Evolutionary conservation across 2,797 vertebrate genomes (phyloP).

Genomic region (Gobionotothen gibberifrons): DNA sequence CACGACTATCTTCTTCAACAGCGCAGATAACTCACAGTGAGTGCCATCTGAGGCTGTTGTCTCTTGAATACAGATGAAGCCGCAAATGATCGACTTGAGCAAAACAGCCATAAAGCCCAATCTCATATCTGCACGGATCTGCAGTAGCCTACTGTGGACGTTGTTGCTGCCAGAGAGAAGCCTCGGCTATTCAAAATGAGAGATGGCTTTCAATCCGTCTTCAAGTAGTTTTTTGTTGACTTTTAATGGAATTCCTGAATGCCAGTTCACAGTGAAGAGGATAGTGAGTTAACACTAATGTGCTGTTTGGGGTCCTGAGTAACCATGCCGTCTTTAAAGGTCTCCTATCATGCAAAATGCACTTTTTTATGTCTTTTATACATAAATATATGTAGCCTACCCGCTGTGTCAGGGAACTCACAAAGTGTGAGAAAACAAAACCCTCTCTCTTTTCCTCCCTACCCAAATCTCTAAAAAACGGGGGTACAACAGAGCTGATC

Average conservation of each 20-base stretch:
- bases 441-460: no score
- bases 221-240: neutral
- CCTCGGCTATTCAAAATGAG: neutral
- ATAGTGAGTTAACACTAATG: neutral
- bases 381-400: no score
- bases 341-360: no score
- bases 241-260: neutral
- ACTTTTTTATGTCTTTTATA: no score
- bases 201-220: slow-evolving; percentile 1
- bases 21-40: slow-evolving; percentile 30
- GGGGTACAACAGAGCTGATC: no score
- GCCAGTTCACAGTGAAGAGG: neutral
- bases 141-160: slow-evolving; percentile 16
- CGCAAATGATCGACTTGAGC: slow-evolving; percentile 34
- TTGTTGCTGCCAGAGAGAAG: slow-evolving; percentile 5
- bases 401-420: no score
- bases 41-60: slow-evolving; percentile 34
- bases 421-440: no score
- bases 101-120: slow-evolving; percentile 11
- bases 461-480: no score
- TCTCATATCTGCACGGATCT: slow-evolving; percentile 37
- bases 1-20: slow-evolving; percentile 22
- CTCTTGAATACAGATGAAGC: slow-evolving; percentile 60
- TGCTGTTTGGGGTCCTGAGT: neutral
- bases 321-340: neutral